A percentile compares a stretch with the other conserved stretches of the same genome.
Conservation (phyloP, 2,113 vertebrate genomes). For the Ibidorhyncha struthersii region DNA sequence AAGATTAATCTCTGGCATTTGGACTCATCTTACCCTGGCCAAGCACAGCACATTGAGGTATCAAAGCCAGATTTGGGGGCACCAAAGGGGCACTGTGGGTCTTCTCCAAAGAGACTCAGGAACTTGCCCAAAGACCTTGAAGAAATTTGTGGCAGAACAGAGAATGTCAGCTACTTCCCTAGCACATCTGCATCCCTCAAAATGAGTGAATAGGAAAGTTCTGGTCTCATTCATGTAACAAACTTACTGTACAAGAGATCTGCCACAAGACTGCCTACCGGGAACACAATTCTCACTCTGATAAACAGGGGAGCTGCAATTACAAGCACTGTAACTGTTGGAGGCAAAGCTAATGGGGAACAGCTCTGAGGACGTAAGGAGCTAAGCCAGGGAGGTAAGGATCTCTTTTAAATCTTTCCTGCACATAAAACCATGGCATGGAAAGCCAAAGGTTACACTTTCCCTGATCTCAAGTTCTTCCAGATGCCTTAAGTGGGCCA, state of each 20-base stretch:
- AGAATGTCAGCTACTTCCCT: background rate
- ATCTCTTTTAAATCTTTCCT: background rate
- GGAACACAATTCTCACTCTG: background rate
- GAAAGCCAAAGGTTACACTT: background rate
- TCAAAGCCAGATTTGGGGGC: background rate
- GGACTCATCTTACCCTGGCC: background rate
- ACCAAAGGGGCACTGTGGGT: background rate
- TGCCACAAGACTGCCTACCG: background rate
- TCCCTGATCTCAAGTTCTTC: background rate
- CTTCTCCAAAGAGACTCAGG: background rate
- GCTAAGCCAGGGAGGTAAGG: background rate
- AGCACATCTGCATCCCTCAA: background rate
- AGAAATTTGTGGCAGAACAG: background rate
- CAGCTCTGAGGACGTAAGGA: background rate
- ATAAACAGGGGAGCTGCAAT: background rate
- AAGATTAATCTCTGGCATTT: background rate
- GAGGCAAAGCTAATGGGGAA: background rate
- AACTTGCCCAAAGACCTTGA: background rate
- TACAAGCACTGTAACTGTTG: background rate
- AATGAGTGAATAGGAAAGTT: background rate
- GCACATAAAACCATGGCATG: background rate
- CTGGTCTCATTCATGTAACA: background rate
- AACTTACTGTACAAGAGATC: background rate
- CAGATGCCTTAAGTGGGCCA: background rate
- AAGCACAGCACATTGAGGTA: background rate